Evolutionary conservation across 2,888 invertebrate species (phyloP).

Genomic region (Agapostemon virescens): DNA sequence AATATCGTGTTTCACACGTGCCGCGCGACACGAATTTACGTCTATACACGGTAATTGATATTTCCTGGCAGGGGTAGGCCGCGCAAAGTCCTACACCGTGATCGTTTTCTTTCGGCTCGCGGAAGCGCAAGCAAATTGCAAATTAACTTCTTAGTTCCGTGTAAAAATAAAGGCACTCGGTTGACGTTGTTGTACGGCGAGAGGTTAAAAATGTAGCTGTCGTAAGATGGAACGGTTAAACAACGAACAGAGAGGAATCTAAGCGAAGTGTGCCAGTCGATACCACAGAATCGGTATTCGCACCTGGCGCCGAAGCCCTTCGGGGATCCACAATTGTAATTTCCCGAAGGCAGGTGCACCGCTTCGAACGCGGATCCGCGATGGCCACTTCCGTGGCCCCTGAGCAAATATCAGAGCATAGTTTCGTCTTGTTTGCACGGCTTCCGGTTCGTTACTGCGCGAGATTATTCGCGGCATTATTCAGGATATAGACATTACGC

Average conservation of each 20-base stretch:
- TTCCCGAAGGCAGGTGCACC: slow-evolving; percentile 37
- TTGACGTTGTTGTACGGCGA: not conserved
- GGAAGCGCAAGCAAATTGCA: not conserved
- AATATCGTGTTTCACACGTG: not conserved
- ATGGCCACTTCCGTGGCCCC: slow-evolving; percentile 37
- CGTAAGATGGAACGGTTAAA: not conserved
- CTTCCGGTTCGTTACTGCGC: slow-evolving; percentile 52
- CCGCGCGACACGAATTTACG: slow-evolving; percentile 4
- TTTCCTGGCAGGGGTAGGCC: not conserved
- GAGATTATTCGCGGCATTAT: slow-evolving; percentile 61
- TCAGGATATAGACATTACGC: slow-evolving; percentile 58
- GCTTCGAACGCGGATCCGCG: slow-evolving; percentile 37
- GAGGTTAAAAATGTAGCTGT: not conserved
- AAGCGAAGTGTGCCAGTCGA: not conserved
- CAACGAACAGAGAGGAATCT: not conserved
- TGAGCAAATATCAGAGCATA: slow-evolving; percentile 48
- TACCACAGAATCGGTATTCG: slow-evolving; percentile 24
- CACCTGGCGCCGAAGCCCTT: slow-evolving; percentile 31
- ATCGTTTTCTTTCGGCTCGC: not conserved
- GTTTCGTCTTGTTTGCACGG: slow-evolving; percentile 50
- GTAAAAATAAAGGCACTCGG: not conserved
- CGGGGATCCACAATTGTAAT: slow-evolving; percentile 41
- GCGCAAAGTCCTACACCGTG: not conserved
- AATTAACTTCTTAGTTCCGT: too few relatives aligned
- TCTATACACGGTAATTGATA: slow-evolving; percentile 6